Conservation (phyloP, 2,113 vertebrate species). For the Hippocampus guttulatus region DNA sequence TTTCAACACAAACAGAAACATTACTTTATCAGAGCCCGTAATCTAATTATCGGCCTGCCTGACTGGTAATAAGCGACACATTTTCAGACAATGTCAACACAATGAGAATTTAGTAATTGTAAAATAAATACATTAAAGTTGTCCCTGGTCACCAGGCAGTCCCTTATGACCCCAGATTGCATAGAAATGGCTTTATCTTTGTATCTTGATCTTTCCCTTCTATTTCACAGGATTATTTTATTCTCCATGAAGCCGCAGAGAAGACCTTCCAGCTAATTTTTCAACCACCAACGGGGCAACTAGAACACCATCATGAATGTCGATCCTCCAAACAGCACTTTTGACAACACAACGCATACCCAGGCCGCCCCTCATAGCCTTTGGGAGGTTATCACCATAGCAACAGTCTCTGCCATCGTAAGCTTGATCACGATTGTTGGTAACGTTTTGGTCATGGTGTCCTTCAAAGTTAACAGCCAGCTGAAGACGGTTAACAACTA, state of each 20-base stretch:
- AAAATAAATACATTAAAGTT: too few species aligned
- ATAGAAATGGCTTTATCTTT: neutral
- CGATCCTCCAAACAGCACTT: constrained; percentile 73
- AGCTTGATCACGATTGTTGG: constrained; percentile 92
- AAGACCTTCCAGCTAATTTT: constrained; percentile 12
- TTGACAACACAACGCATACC: constrained; percentile 72
- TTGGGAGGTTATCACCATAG: constrained; percentile 89
- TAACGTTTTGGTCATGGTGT: constrained; percentile 94
- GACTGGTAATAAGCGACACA: too few species aligned
- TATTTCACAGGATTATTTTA: constrained; percentile 37
- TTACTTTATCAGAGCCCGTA: neutral
- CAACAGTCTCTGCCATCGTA: constrained; percentile 85
- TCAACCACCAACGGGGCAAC: constrained; percentile 11
- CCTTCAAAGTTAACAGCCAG: constrained; percentile 97
- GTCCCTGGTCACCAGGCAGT: too few species aligned
- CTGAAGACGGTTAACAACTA: constrained; percentile 99
- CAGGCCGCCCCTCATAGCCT: constrained; percentile 71
- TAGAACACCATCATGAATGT: constrained; percentile 71
- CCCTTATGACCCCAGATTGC: too few species aligned
- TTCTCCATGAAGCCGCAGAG: constrained; percentile 44
- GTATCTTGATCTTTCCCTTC: constrained; percentile 24
- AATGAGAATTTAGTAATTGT: too few species aligned
- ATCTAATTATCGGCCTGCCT: too few species aligned
- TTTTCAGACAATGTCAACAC: too few species aligned
- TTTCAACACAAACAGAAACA: neutral